Evolutionary conservation across 2,888 invertebrate genomes (phyloP), one percentile per base, ranked within the genome.

Genomic region (Nymphalis c-album): DNA sequence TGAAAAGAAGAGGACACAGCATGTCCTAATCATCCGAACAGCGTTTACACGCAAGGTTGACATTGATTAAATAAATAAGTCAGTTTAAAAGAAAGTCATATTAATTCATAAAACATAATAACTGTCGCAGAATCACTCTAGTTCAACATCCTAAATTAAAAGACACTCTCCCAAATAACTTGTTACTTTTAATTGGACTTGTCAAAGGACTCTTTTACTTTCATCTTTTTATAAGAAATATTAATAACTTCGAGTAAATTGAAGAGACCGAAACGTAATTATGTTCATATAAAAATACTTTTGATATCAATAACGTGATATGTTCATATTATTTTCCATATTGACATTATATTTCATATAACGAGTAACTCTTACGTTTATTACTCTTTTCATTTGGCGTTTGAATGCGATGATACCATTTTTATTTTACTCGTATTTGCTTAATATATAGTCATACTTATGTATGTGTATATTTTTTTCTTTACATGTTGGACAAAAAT

Each of bases 131-230:
- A 17, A 57, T 26, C 8, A 17, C 4, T 40, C n/a, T 40, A 35
- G 18, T 10, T 18, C 40, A 26, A 13, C 18, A 40, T 57, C 40
- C 20, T 13, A 57, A 18, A 40, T 35, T 35, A 57, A 40, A 18
- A 40, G 57, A 57, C 13, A 4, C 53, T 48, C 48, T 40, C n/a
- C 18, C n/a, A 57, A 57, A 57, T 40, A 57, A 57, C 46, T 60
- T 60, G 51, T 64, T 53, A 64, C 59, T 51, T 64, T 51, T 46
- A 59, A 64, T 50, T 59, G 64, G 26, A n/a, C 51, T 46, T 46
- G 60, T 60, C 60, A 64, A 60, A 64, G 51, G 51, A 64, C 18
- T 51, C 60, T 45, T 46, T 60, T 46, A 51, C 31, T 51, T 64
- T 60, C 45, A 60, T 51, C 59, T 60, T 64, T 55, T 55, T 55